Evolutionary conservation across 2,888 invertebrate genomes (phyloP).

Genomic region (Timema cristinae): DNA sequence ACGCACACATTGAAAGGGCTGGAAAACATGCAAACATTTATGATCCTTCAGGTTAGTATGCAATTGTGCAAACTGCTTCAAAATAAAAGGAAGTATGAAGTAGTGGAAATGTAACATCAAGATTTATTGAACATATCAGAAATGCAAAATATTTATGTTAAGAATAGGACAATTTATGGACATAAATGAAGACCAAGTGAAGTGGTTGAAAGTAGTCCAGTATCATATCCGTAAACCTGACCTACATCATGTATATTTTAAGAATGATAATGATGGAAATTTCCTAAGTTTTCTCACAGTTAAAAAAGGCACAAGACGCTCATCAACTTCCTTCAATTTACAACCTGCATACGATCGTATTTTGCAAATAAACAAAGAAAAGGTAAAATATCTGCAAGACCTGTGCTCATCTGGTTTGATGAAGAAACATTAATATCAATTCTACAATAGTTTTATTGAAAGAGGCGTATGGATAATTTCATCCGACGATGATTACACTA

Average conservation of each 20-base stretch:
- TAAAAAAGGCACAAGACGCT: too few relatives aligned
- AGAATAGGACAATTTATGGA: slow-evolving; percentile 14
- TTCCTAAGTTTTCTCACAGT: slow-evolving; percentile 1
- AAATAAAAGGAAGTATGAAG: not conserved
- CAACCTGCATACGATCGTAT: too few relatives aligned
- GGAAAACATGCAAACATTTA: not conserved
- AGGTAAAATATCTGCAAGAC: too few relatives aligned
- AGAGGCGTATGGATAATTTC: too few relatives aligned
- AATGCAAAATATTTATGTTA: not conserved
- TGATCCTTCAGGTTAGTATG: slow-evolving; percentile 7
- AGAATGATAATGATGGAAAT: not conserved
- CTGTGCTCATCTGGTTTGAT: too few relatives aligned
- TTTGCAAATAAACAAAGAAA: too few relatives aligned
- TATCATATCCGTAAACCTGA: not conserved
- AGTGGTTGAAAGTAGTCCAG: not conserved
- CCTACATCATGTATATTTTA: not conserved
- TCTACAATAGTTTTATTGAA: too few relatives aligned
- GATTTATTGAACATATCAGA: not conserved
- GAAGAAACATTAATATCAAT: too few relatives aligned
- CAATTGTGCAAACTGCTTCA: not conserved
- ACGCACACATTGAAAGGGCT: not conserved
- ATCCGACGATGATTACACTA: too few relatives aligned
- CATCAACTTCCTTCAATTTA: too few relatives aligned
- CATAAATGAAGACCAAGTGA: not conserved
- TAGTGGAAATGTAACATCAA: not conserved